Evolutionary conservation across 1,140 invertebrate species (phyloP).

Genomic region (Tachypleus tridentatus): DNA sequence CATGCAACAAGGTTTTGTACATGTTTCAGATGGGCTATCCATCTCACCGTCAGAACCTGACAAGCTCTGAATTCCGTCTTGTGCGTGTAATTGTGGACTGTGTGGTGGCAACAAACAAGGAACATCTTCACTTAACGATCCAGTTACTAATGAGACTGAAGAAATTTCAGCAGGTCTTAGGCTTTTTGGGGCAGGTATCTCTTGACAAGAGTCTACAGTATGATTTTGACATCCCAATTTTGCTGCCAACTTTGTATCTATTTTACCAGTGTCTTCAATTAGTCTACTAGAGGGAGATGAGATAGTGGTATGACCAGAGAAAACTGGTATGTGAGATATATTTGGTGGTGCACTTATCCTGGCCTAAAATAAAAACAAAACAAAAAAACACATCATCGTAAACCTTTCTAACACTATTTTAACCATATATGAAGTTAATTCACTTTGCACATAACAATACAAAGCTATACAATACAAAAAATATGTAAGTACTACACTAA

Average conservation of each 20-base stretch:
- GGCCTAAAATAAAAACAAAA: constrained; percentile 10
- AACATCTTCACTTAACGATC: background rate
- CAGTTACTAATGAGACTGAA: background rate
- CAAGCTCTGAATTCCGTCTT: no score
- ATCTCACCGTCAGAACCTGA: background rate
- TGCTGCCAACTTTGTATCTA: background rate
- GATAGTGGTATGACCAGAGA: background rate
- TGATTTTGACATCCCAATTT: no score
- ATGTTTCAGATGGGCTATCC: constrained; percentile 11
- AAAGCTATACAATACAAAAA: background rate
- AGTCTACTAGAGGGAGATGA: background rate
- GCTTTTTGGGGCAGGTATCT: background rate
- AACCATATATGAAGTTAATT: background rate
- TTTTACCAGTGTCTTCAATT: constrained; percentile 8
- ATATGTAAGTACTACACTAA: background rate
- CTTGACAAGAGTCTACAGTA: background rate
- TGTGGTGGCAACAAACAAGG: background rate
- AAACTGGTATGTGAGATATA: constrained; percentile 6
- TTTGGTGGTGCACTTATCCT: constrained; percentile 20
- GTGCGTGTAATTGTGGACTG: background rate
- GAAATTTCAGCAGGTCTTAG: background rate
- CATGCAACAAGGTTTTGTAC: constrained; percentile 18
- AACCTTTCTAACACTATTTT: background rate
- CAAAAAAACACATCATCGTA: background rate
- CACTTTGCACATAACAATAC: background rate